phyloP scores from a whole-genome alignment of 2,797 vertebrate genomes.

The Girardinus metallicus region DNA sequence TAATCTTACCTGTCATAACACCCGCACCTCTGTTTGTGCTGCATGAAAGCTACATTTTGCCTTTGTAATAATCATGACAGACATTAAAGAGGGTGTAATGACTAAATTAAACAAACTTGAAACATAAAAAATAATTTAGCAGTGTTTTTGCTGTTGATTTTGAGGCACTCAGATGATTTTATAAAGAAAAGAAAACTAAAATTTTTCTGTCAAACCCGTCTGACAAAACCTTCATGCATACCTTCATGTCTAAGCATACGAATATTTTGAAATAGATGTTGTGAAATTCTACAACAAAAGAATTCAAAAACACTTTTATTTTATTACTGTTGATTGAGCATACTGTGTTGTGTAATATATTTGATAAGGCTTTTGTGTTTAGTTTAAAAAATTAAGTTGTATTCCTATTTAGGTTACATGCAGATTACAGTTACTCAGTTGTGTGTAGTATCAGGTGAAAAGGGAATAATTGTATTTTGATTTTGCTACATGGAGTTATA shows the following conservation, averaged over 20 bases:
- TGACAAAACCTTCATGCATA: neutral
- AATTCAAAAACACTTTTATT: neutral
- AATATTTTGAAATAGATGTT: neutral
- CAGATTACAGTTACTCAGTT: too few species aligned
- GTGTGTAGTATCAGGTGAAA: too few species aligned
- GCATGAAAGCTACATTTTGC: conserved; percentile 28
- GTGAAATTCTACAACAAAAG: neutral
- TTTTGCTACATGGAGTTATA: too few species aligned
- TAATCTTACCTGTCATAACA: conserved; percentile 55
- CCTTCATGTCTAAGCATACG: neutral
- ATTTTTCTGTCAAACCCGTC: neutral
- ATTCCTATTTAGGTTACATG: too few species aligned
- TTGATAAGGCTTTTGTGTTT: neutral
- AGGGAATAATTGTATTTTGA: too few species aligned
- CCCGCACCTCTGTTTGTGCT: conserved; percentile 27
- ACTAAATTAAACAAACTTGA: conserved; percentile 25
- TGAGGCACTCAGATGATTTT: neutral
- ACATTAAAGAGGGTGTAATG: conserved; percentile 6
- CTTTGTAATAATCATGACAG: conserved; percentile 27
- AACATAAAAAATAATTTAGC: conserved; percentile 13
- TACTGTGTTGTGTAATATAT: neutral
- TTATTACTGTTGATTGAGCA: neutral
- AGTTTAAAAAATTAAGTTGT: too few species aligned
- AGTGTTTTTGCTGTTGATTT: neutral
- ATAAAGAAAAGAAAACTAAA: neutral